Percentiles rank a stretch among this genome's conserved stretches.
phyloP scores from a whole-genome alignment of 2,113 vertebrate genomes.

The Mustelus asterias region DNA sequence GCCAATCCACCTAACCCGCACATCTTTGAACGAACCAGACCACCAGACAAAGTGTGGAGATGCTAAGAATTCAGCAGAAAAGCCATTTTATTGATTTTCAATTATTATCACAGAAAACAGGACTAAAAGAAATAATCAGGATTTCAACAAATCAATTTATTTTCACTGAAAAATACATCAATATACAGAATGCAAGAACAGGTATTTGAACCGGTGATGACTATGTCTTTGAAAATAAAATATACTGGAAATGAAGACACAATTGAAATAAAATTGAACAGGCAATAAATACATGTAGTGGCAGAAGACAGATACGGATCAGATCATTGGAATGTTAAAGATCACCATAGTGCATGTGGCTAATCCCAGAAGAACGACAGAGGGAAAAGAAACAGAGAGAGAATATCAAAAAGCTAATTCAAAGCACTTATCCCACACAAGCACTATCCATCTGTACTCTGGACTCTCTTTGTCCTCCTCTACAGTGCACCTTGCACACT shows the following conservation, averaged over 20 bases:
- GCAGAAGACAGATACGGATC: background rate
- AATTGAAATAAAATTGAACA: conserved; percentile 16
- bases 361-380: background rate
- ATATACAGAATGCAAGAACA: conserved; percentile 24
- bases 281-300: background rate
- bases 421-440: conserved; percentile 28
- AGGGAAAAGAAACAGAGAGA: background rate
- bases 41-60: background rate
- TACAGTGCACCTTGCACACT: background rate
- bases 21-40: background rate
- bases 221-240: background rate
- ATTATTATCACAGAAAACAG: conserved; percentile 7
- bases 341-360: background rate
- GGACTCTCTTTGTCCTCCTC: background rate
- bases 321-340: conserved; percentile 2
- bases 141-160: conserved; percentile 34
- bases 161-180: conserved; percentile 37
- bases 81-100: background rate
- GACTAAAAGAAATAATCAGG: background rate
- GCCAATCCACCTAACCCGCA: too few relatives aligned
- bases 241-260: background rate
- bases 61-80: background rate
- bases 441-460: background rate
- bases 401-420: conserved; percentile 5
- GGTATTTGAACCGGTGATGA: conserved; percentile 7